phyloP scores from a whole-genome alignment of 1,140 invertebrate species.

The Drosophila triauraria region DNA sequence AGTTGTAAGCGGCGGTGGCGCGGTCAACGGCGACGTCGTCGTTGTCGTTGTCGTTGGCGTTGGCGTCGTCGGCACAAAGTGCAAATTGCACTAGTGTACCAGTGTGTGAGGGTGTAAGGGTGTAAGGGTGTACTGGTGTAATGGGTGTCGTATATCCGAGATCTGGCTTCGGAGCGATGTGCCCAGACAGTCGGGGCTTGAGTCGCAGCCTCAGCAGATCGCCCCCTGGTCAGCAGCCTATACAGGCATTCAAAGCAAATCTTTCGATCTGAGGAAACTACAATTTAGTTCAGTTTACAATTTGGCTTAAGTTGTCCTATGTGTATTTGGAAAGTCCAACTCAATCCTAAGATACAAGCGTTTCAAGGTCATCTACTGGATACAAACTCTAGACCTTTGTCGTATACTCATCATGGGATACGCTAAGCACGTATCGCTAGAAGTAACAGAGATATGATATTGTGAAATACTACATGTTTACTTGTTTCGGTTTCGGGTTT shows the following conservation, averaged over 20 bases:
- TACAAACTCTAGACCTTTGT: too few relatives aligned
- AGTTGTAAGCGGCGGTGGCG: constrained; percentile 47
- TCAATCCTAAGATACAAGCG: too few relatives aligned
- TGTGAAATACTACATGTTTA: not conserved
- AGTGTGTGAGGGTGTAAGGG: not conserved
- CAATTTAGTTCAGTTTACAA: too few relatives aligned
- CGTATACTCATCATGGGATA: not conserved
- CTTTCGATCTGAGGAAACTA: too few relatives aligned
- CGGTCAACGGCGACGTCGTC: constrained; percentile 13
- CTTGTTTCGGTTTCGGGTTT: not conserved
- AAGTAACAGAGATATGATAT: not conserved
- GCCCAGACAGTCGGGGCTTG: not conserved
- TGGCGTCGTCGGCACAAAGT: constrained; percentile 34
- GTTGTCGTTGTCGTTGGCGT: constrained; percentile 6
- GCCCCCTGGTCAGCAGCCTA: not conserved
- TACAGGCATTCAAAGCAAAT: too few relatives aligned
- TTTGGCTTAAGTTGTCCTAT: too few relatives aligned
- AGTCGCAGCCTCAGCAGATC: constrained; percentile 5
- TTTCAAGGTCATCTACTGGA: too few relatives aligned
- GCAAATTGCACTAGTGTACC: constrained; percentile 15
- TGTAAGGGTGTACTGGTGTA: not conserved
- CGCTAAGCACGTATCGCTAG: not conserved
- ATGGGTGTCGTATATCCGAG: constrained; percentile 30
- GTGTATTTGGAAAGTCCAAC: too few relatives aligned
- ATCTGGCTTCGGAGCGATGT: constrained; percentile 8